phyloP scores from a whole-genome alignment of 2,797 vertebrate genomes.

The Chaetodon trifasciatus region DNA sequence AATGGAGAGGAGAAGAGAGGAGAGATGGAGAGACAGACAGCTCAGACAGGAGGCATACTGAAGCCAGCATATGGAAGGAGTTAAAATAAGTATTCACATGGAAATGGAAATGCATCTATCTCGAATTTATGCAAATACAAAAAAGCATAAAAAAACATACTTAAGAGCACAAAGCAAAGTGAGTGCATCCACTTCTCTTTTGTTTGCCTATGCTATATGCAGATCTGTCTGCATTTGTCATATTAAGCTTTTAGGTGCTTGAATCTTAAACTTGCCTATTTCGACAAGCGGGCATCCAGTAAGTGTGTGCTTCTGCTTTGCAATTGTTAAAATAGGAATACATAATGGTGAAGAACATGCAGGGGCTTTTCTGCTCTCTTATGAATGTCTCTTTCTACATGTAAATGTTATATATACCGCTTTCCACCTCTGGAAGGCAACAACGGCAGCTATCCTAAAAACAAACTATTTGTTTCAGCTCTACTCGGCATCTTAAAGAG shows the following conservation, averaged over 20 bases:
- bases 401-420: not conserved
- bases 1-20: conserved; percentile 15
- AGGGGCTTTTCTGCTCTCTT: not conserved
- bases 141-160: conserved; percentile 41
- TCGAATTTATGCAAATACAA: conserved; percentile 65
- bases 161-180: conserved; percentile 40
- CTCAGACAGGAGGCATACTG: conserved; percentile 28
- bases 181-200: conserved; percentile 48
- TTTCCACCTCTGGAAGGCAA: not conserved
- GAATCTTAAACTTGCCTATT: conserved; percentile 40
- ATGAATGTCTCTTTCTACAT: conserved; percentile 4
- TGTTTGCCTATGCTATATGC: conserved; percentile 47
- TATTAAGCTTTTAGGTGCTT: conserved; percentile 31
- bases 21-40: conserved; percentile 22
- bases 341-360: not conserved
- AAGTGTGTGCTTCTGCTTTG: conserved; percentile 9
- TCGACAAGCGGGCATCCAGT: conserved; percentile 17
- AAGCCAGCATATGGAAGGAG: conserved; percentile 30
- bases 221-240: conserved; percentile 29
- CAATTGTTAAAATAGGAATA: conserved; percentile 13
- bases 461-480: conserved; percentile 3
- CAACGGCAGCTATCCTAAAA: not conserved
- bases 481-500: conserved; percentile 1
- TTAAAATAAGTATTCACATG: conserved; percentile 65
- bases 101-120: conserved; percentile 68